Evolutionary conservation across 2,888 invertebrate genomes (phyloP).

Genomic region (Unio delphinus): DNA sequence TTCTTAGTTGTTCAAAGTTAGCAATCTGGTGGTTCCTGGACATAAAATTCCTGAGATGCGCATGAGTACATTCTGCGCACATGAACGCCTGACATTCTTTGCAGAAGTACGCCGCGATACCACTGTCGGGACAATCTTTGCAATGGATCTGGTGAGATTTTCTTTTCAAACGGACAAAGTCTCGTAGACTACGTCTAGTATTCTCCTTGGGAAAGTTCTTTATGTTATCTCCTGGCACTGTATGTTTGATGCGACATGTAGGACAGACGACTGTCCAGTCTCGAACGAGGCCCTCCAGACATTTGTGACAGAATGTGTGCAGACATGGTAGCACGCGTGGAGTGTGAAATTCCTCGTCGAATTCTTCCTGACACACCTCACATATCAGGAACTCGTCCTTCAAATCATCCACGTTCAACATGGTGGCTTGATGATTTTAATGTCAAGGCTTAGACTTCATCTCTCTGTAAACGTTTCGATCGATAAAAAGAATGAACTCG

Average conservation of each 20-base stretch:
- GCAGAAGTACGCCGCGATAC: constrained; percentile 37
- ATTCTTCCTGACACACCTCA: constrained; percentile 43
- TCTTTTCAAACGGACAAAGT: constrained; percentile 41
- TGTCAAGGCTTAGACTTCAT: too few relatives aligned
- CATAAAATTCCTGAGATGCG: constrained; percentile 45
- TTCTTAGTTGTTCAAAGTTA: constrained; percentile 39
- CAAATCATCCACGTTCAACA: constrained; percentile 37
- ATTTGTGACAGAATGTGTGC: constrained; percentile 38
- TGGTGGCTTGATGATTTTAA: neutral
- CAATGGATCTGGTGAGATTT: constrained; percentile 41
- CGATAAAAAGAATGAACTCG: too few relatives aligned
- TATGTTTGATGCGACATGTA: constrained; percentile 38
- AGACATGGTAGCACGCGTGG: constrained; percentile 43
- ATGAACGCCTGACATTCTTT: constrained; percentile 46
- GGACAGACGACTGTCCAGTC: constrained; percentile 44
- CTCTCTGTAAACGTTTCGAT: too few relatives aligned
- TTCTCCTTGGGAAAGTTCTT: constrained; percentile 39
- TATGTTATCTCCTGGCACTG: constrained; percentile 33
- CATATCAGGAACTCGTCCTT: constrained; percentile 41
- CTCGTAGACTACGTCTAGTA: constrained; percentile 36
- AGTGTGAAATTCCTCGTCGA: constrained; percentile 34
- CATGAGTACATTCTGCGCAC: constrained; percentile 45
- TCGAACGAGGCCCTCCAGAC: constrained; percentile 37
- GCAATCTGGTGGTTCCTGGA: constrained; percentile 42
- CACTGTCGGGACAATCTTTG: constrained; percentile 38